These are phyloP conservation scores for Oryzias celebensis DNA, from an alignment of 2,113 vertebrate species.

Conservation along the genomic window DNA sequence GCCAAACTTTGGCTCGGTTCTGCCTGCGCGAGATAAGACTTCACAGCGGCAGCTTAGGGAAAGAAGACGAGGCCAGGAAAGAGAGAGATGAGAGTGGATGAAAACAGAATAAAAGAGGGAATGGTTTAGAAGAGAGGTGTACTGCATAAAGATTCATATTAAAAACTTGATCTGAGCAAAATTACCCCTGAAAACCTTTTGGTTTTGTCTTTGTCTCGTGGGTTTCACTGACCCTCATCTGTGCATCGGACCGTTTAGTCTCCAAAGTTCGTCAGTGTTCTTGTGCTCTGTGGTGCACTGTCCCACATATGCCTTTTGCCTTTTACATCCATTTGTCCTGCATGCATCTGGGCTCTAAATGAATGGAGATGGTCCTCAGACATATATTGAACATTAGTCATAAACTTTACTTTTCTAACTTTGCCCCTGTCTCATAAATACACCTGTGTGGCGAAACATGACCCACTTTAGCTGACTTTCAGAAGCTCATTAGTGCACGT, in stretches of 20 bases:
- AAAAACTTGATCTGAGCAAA: neutral
- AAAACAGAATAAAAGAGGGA: conserved; percentile 6
- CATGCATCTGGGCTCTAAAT: neutral
- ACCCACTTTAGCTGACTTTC: conserved; percentile 34
- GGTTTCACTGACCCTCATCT: conserved; percentile 12
- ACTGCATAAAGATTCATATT: neutral
- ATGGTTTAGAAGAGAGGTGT: conserved; percentile 4
- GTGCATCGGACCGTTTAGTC: conserved; percentile 18
- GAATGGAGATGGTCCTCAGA: neutral
- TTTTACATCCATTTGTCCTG: neutral
- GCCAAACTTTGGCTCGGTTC: conserved; percentile 29
- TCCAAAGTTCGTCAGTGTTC: neutral
- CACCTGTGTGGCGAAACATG: conserved; percentile 17
- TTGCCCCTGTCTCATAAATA: neutral
- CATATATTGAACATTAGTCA: too few species aligned
- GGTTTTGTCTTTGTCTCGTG: neutral
- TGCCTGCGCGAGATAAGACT: conserved; percentile 56
- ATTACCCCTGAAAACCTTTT: neutral
- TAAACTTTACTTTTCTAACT: neutral
- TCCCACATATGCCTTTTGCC: neutral
- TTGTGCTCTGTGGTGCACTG: conserved; percentile 1
- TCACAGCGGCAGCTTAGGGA: conserved; percentile 43
- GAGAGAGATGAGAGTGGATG: conserved; percentile 8
- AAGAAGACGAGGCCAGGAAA: conserved; percentile 11
- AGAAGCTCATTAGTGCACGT: conserved; percentile 35